Percentiles rank a stretch among this genome's conserved stretches.
phyloP scores from a whole-genome alignment of 2,113 vertebrate species.

The Sorex fumeus region DNA sequence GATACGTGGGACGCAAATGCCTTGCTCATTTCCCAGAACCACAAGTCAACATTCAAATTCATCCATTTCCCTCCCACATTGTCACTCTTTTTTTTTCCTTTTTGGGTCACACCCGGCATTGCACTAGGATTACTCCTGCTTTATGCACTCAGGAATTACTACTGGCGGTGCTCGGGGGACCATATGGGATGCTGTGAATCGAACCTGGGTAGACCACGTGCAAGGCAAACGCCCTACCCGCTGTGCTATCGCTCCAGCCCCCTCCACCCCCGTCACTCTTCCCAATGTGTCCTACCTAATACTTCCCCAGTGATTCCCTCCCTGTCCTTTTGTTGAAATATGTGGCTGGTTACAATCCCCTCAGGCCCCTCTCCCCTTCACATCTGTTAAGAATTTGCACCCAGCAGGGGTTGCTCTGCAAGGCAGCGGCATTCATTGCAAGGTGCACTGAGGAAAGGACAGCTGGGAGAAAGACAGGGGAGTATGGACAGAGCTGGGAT shows the following conservation, averaged over 20 bases:
- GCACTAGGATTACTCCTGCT: too few relatives aligned
- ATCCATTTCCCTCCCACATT: neutral
- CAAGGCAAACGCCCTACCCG: too few relatives aligned
- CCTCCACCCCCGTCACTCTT: too few relatives aligned
- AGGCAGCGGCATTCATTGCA: neutral
- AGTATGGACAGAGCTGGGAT: too few relatives aligned
- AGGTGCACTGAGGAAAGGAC: neutral
- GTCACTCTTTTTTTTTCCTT: too few relatives aligned
- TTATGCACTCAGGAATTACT: too few relatives aligned
- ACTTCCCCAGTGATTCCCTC: neutral
- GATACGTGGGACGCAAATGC: conserved; percentile 9
- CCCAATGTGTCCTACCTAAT: neutral
- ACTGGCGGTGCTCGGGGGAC: too few relatives aligned
- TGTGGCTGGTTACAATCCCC: neutral
- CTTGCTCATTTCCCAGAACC: neutral
- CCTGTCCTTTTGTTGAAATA: neutral
- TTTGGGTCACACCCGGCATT: too few relatives aligned
- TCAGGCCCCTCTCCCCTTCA: neutral
- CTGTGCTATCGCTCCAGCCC: too few relatives aligned
- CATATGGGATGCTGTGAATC: too few relatives aligned
- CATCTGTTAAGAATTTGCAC: neutral
- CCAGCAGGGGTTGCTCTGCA: neutral
- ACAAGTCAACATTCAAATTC: neutral
- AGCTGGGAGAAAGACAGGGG: neutral
- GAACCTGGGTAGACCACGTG: too few relatives aligned